Base-by-base conservation (phyloP, 2,113 vertebrate species). In the Rutilus rutilus region DNA sequence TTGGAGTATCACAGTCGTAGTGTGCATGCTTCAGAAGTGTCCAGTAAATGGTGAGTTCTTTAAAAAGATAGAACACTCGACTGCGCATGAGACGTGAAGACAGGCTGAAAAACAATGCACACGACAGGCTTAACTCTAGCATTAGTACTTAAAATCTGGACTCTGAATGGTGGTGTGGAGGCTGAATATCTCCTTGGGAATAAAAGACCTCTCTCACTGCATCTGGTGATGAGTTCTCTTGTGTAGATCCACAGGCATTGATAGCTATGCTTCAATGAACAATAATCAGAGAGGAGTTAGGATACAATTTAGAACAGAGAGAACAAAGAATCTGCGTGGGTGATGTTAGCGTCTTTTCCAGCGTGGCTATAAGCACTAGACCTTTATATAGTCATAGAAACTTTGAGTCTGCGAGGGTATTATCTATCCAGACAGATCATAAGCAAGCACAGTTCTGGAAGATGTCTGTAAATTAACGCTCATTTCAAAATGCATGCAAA, bases 401-500 rank as follows among this genome's bases (percentile, higher is more conserved):
- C 82, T 45, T 57, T 25, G 45, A 90, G 78, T 19, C 85, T 83
- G 84, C 73, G 17, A 87, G 64, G 84, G 71, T 36, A 85, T 92
- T 90, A 87, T 83, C 86, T 87, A 90, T 78, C 45, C 79, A 50
- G 81, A 88, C 82, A 87, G 76, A 86, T 86, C 67, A 88, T 60
- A 85, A 73, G 89, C 89, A 92, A 92, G 91, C 87, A 86, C 85
- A 86, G 87, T 88, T 90, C 86, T 71, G 87, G 89, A 90, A 90
- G 87, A 90, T 87, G 83, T 80, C 91, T 89, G 86, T 78, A 92
- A 94, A 93, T 94, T 93, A 94, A 94, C 87, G 59, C 90, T 85
- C 75, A 76, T 90, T 87, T 85, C 67, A 90, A 93, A 94, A 93
- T 92, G 78, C 91, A 95, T 95, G 94, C 92, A 93, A 95, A 94